Evolutionary conservation across 2,113 vertebrate species (phyloP).

Genomic region (Eurypyga helias): DNA sequence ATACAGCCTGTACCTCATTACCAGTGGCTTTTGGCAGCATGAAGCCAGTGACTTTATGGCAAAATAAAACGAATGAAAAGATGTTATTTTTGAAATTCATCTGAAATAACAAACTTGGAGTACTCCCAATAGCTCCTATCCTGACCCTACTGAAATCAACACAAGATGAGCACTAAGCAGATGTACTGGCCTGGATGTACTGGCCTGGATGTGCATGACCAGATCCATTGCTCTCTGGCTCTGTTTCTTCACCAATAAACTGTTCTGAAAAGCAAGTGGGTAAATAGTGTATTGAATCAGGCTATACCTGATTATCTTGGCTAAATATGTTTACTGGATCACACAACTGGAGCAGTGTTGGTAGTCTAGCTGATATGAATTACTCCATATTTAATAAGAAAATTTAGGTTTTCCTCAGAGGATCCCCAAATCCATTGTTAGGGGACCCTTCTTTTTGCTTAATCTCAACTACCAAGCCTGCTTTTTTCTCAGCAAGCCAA

Average conservation of each 20-base stretch:
- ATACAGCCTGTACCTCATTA: not conserved
- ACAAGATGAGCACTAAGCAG: not conserved
- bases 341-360: not conserved
- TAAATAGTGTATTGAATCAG: not conserved
- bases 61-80: slow-evolving; percentile 23
- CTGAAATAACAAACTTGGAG: slow-evolving; percentile 29
- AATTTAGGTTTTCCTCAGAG: not conserved
- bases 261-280: not conserved
- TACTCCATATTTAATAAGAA: not conserved
- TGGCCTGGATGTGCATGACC: not conserved
- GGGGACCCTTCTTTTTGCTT: not conserved
- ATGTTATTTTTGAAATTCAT: not conserved
- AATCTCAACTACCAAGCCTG: not conserved
- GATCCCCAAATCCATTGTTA: not conserved
- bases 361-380: not conserved
- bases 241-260: not conserved
- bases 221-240: not conserved
- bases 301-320: not conserved
- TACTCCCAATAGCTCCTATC: not conserved
- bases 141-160: not conserved
- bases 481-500: not conserved
- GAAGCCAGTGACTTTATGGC: not conserved
- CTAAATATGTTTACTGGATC: not conserved
- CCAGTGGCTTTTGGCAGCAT: not conserved
- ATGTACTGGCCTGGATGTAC: not conserved